Base-by-base conservation (phyloP, 2,888 invertebrate species). In the Melinaea menophilus region DNA sequence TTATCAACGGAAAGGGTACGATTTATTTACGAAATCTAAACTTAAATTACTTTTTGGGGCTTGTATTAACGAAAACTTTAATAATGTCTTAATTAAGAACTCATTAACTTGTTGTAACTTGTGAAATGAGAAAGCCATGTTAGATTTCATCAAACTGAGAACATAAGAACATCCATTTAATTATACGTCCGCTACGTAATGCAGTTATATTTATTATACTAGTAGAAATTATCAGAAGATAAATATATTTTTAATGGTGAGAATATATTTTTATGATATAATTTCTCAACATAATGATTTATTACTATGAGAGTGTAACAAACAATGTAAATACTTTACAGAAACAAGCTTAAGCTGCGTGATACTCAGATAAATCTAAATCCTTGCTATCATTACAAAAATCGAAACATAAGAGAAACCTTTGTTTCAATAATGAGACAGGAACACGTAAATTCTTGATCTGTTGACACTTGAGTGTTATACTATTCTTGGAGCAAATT, bases 41-140 rank as follows among this genome's bases (percentile, higher is more conserved):
- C 51, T 51, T 51, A 51, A 51, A 51, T 51, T 51, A 51, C 51
- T 51, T 51, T 58, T n/a, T n/a, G 58, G 33, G 33, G 31, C 31
- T 58, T 55, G 22, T 56, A 61, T 51, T 37, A 41, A 33, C 11
- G 34, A 37, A 54, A 66, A 65, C 55, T 62, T 60, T 60, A 41
- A 57, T 60, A 48, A 35, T 47, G 41, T 51, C 51, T 59, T 13
- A 33, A 58, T 48, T 60, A 41, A 45, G 47, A 61, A 12, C 57
- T 45, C 45, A 59, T 63, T 61, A 31, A 46, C 35, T 58, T 55
- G 54, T 62, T 55, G 5, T 58, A 55, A 61, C 61, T 55, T 67
- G 58, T 58, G 41, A 41, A 60, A 58, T 59, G 60, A 60, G 58
- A 62, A 59, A 58, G 22, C 31, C 41, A 51, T 35, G 55, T 61